Evolutionary conservation across 2,113 vertebrate genomes (phyloP).

Genomic region (Zosterops lateralis): DNA sequence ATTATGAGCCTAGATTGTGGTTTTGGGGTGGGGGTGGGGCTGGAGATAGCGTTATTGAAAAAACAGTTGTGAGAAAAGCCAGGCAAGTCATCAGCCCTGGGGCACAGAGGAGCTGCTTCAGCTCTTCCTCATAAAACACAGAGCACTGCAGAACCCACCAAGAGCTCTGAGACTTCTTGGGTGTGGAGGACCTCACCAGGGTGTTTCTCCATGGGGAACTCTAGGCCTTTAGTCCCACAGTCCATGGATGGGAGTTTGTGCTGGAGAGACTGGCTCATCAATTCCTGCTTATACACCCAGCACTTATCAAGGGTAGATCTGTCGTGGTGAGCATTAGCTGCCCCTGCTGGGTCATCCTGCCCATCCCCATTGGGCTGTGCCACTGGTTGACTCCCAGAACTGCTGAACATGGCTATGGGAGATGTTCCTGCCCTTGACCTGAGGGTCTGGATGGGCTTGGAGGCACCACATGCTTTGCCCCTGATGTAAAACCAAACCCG

Average conservation of each 20-base stretch:
- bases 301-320: background rate
- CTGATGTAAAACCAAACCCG: background rate
- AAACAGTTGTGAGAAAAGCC: background rate
- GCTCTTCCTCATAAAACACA: background rate
- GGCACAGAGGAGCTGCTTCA: background rate
- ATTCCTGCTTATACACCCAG: background rate
- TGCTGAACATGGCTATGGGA: background rate
- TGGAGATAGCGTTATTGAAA: background rate
- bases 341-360: background rate
- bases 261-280: background rate
- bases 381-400: background rate
- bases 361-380: background rate
- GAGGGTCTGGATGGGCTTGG: background rate
- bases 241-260: background rate
- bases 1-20: background rate
- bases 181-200: background rate
- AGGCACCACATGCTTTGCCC: background rate
- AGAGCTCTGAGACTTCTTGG: background rate
- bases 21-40: background rate
- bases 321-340: background rate
- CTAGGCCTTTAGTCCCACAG: background rate
- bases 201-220: background rate
- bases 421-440: accelerated
- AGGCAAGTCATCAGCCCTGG: background rate
- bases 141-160: background rate